Evolutionary conservation across 2,113 vertebrate species (phyloP).

Genomic region (Mustelus asterias): DNA sequence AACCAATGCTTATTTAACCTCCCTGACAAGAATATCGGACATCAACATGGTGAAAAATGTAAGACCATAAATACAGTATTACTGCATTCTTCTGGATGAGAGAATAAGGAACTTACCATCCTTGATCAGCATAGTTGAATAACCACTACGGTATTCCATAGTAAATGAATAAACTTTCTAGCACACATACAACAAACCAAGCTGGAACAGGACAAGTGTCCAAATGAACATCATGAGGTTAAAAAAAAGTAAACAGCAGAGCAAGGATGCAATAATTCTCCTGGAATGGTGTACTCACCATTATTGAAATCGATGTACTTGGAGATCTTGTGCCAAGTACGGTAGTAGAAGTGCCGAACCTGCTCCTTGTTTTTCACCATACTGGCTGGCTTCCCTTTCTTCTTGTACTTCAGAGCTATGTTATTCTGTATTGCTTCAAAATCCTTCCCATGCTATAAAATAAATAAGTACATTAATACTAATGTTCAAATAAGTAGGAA

Average conservation of each 20-base stretch:
- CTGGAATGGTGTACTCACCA: slow-evolving; percentile 59
- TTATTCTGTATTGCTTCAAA: slow-evolving; percentile 99
- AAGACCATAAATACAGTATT: not conserved
- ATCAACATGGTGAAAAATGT: not conserved
- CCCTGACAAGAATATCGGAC: not conserved
- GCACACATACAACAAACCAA: not conserved
- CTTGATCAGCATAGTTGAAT: not conserved
- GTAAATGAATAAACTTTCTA: not conserved
- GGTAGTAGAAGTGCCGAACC: slow-evolving; percentile 97
- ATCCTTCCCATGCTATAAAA: slow-evolving; percentile 84
- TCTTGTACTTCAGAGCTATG: slow-evolving; percentile 93
- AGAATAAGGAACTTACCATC: not conserved
- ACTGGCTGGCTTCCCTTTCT: slow-evolving; percentile 91
- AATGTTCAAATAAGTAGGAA: not conserved
- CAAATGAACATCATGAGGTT: not conserved
- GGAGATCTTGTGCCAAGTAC: slow-evolving; percentile 99
- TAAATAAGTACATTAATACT: not conserved
- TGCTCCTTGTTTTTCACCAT: slow-evolving; percentile 99
- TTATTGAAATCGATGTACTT: slow-evolving; percentile 97
- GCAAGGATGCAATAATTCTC: not conserved
- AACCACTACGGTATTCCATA: not conserved
- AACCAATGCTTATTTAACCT: not conserved
- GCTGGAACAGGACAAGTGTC: not conserved
- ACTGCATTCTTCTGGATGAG: not conserved
- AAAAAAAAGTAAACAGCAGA: not conserved